Evolutionary conservation across 1,140 invertebrate genomes (phyloP).

Genomic region (Bombyx mandarina): DNA sequence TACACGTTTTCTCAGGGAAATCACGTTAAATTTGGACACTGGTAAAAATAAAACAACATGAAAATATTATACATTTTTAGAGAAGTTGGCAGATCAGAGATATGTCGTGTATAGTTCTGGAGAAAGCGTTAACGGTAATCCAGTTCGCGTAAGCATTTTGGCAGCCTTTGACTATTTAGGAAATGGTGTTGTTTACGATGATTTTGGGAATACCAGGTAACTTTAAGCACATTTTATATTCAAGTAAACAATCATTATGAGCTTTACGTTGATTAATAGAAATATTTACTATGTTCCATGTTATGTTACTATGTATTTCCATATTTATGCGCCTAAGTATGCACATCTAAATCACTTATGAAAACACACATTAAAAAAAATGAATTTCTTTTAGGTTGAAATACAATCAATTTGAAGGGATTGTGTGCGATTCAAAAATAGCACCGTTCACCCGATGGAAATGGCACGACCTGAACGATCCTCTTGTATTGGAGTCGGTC

Average conservation of each 20-base stretch:
- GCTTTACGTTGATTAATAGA: too few species aligned
- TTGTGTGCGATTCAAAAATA: constrained; percentile 28
- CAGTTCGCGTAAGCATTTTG: constrained; percentile 15
- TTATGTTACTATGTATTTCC: too few species aligned
- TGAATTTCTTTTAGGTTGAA: constrained; percentile 25
- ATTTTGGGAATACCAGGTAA: constrained; percentile 28
- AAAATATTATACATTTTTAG: too few species aligned
- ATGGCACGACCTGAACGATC: constrained; percentile 45
- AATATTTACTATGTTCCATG: too few species aligned
- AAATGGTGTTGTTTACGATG: constrained; percentile 34
- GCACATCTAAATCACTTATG: too few species aligned
- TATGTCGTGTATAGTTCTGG: constrained; percentile 27
- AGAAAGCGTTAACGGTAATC: constrained; percentile 7
- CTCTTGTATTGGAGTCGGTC: constrained; percentile 26
- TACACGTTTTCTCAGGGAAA: too few species aligned
- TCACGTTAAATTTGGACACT: too few species aligned
- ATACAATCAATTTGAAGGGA: constrained; percentile 42
- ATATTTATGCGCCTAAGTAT: too few species aligned
- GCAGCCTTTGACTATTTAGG: constrained; percentile 31
- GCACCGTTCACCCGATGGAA: constrained; percentile 33
- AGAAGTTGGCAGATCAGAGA: constrained; percentile 6
- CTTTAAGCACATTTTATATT: neutral
- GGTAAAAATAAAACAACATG: too few species aligned
- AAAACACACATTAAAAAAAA: too few species aligned
- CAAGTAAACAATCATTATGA: too few species aligned